These are phyloP conservation scores for Apodemus speciosus DNA, from an alignment of 2,113 vertebrate genomes.

Conservation along the genomic window DNA sequence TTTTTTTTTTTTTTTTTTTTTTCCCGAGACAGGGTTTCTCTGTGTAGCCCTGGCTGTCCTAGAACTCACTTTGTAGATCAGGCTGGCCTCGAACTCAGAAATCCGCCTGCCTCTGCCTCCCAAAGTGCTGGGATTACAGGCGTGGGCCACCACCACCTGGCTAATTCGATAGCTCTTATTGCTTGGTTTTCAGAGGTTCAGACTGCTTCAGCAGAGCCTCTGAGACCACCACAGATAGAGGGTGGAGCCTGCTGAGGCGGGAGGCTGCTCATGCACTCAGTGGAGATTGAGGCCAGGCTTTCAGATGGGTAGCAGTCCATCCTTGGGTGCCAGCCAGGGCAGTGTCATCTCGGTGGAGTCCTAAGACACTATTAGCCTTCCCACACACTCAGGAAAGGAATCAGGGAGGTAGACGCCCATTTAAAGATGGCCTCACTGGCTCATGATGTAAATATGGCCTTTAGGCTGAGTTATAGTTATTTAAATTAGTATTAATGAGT, in stretches of 20 bases:
- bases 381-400: background rate
- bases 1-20: too few species aligned
- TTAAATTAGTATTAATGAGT: background rate
- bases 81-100: too few species aligned
- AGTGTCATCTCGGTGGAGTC: background rate
- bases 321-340: background rate
- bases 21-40: too few species aligned
- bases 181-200: constrained; percentile 26
- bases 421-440: background rate
- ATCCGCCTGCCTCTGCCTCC: too few species aligned
- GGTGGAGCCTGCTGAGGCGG: background rate
- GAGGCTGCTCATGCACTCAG: background rate
- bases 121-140: too few species aligned
- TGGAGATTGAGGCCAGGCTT: too few species aligned
- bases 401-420: background rate
- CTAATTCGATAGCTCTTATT: background rate
- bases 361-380: background rate
- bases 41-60: too few species aligned
- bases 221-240: background rate
- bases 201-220: background rate
- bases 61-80: too few species aligned
- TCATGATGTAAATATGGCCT: background rate
- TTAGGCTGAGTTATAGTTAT: background rate
- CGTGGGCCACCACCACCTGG: too few species aligned
- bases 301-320: background rate